Base-by-base conservation (phyloP, 2,888 invertebrate species). In the Drosophila lacicola region DNA sequence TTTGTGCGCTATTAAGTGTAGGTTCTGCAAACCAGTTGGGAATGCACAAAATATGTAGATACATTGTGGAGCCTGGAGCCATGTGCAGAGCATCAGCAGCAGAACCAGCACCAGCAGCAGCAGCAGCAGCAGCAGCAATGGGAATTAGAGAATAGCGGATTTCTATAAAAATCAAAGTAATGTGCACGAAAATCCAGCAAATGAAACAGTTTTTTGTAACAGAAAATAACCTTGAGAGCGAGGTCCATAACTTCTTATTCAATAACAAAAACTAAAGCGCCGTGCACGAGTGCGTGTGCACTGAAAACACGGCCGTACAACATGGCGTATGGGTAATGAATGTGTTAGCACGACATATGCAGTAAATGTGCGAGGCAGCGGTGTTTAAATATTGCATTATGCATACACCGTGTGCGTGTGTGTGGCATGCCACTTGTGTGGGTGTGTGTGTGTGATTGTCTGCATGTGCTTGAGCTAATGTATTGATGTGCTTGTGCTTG, bases 181-280 rank as follows among this genome's bases (percentile, higher is more conserved):
- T 64, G 65, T 64, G 63, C 56, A 46, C 34, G 45, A 57, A 70
- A 74, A 58, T 62, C 39, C 42, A 53, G 47, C 49, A 55, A 58
- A 68, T 75, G 71, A 60, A 71, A 60, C 55, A 54, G 21, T 64
- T 66, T 62, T 67, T 74, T 70, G 57, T 64, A 73, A 72, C 80
- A 78, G 82, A 78, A 78, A 74, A 67, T 84, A 87, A 88, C 88
- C 88, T 88, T 88, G 88, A 85, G 77, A 54, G 56, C 56, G 61
- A 17, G 29, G 19, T 47, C 21, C 45, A 25, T 42, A 54, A 74
- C 46, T 42, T 9, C 60, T 14, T 21, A 17, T 25, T 41, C 53
- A 47, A 58, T 37, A 57, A 36, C 54, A 63, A 29, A 29, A 29
- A 47, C 54, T 55, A 49, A 56, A 19, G 51, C 41, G 37, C 53